These are phyloP conservation scores for Phaethon lepturus DNA, from an alignment of 2,113 vertebrate species.

Conservation along the genomic window DNA sequence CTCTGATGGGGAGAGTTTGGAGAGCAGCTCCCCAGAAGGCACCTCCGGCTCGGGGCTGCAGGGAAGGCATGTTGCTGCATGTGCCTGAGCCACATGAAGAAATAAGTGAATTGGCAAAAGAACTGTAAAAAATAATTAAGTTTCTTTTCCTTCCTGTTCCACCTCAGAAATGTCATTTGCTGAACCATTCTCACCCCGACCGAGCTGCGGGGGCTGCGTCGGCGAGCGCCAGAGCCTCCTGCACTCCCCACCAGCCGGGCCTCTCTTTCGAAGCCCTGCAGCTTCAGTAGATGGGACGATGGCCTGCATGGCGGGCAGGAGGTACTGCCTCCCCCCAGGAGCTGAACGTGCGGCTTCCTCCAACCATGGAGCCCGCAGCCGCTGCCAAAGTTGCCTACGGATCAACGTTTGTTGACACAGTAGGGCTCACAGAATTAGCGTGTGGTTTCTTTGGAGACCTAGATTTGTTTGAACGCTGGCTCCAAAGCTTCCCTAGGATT, in stretches of 20 bases:
- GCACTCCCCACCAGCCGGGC: rapidly evolving
- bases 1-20: background rate
- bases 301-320: background rate
- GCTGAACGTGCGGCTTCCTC: rapidly evolving
- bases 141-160: background rate
- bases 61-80: background rate
- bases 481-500: constrained; percentile 7
- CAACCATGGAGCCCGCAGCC: background rate
- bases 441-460: constrained; percentile 6
- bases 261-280: background rate
- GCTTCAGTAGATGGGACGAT: background rate
- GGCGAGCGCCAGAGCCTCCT: background rate
- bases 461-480: constrained; percentile 13
- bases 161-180: background rate
- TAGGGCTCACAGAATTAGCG: background rate
- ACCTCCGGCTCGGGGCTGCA: background rate
- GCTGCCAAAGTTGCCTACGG: background rate
- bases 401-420: background rate
- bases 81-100: rapidly evolving
- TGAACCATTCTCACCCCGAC: background rate
- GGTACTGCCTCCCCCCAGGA: background rate
- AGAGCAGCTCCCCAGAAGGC: background rate
- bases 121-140: background rate
- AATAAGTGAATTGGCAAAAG: background rate
- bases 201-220: rapidly evolving